These are phyloP conservation scores for Herpailurus yagouaroundi DNA, from an alignment of 2,113 vertebrate species.

Conservation along the genomic window DNA sequence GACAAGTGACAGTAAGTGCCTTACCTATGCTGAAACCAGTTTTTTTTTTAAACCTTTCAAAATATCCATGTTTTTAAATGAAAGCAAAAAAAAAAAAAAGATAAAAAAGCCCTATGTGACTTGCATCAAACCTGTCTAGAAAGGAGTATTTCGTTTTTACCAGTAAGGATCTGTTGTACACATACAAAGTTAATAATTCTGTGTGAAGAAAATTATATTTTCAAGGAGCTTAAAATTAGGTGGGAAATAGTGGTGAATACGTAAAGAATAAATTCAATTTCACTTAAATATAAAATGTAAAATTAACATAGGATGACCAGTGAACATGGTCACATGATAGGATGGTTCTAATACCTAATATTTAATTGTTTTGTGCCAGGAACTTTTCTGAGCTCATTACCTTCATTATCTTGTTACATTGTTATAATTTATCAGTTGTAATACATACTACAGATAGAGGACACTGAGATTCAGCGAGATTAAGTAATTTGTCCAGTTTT, in stretches of 20 bases:
- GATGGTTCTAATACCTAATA: not conserved
- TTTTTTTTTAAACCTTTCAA: not conserved
- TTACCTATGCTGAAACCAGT: not conserved
- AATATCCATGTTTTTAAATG: not conserved
- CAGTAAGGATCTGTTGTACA: not conserved
- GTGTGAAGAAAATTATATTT: not conserved
- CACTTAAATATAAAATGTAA: not conserved
- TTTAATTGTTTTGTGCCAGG: not conserved
- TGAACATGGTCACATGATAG: not conserved
- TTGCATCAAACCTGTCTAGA: not conserved
- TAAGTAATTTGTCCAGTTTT: not conserved
- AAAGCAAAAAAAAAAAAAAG: not conserved
- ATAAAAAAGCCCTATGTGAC: not conserved
- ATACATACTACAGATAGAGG: not conserved
- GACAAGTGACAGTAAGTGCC: not conserved
- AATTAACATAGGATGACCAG: not conserved
- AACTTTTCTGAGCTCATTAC: not conserved
- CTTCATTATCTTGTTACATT: not conserved
- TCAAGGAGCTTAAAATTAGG: not conserved
- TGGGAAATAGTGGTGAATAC: not conserved
- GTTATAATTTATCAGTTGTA: not conserved
- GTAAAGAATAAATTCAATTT: not conserved
- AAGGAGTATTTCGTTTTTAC: conserved; percentile 11
- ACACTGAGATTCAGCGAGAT: not conserved
- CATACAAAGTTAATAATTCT: not conserved